Evolutionary conservation across 2,888 invertebrate species (phyloP).

Genomic region (Cantharis lateralis): DNA sequence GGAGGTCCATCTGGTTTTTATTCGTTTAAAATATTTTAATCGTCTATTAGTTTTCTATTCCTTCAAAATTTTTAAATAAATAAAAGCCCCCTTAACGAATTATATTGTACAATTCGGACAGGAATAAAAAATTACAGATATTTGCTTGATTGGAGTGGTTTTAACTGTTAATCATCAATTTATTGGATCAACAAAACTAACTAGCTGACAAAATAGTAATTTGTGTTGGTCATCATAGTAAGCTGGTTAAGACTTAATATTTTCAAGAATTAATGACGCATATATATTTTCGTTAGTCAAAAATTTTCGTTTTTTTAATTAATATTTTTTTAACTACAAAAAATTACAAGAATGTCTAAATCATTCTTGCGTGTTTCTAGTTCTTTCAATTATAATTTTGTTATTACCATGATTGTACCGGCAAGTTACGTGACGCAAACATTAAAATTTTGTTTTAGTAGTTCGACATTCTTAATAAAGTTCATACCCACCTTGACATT

Average conservation of each 20-base stretch:
- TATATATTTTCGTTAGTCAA: background rate
- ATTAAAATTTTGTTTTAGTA: background rate
- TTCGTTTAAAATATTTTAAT: background rate
- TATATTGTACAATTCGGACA: background rate
- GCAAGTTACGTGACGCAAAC: background rate
- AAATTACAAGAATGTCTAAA: background rate
- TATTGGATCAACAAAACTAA: background rate
- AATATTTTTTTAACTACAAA: background rate
- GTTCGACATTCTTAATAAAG: background rate
- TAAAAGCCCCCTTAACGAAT: background rate
- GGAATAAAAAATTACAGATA: background rate
- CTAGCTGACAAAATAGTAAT: background rate
- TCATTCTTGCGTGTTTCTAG: background rate
- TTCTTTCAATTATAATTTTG: background rate
- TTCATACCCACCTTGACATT: background rate
- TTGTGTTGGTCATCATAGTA: background rate
- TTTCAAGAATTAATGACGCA: background rate
- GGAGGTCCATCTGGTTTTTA: slow-evolving; percentile 22
- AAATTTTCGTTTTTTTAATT: background rate
- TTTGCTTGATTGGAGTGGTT: background rate
- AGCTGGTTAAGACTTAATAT: background rate
- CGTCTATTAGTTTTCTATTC: background rate
- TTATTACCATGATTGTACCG: background rate
- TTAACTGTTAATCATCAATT: background rate
- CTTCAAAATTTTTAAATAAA: background rate